Evolutionary conservation across 2,113 vertebrate species (phyloP).

Genomic region (Prionailurus bengalensis): DNA sequence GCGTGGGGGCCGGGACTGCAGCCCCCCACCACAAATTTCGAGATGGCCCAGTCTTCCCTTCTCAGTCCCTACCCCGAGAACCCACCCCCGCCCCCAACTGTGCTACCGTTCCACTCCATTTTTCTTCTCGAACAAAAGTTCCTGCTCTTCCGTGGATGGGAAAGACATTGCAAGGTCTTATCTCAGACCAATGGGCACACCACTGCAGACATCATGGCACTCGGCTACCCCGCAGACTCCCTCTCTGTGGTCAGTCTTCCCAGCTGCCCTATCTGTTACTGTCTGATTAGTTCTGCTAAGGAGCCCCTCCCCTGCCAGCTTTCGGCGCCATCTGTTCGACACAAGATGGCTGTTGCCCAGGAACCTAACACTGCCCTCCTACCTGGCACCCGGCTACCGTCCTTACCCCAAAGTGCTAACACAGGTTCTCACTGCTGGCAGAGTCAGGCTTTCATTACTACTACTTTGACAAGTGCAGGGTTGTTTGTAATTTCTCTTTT

Average conservation of each 20-base stretch:
- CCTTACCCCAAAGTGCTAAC: constrained; percentile 95
- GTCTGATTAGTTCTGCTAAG: constrained; percentile 99
- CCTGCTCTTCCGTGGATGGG: constrained; percentile 67
- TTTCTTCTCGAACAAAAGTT: constrained; percentile 74
- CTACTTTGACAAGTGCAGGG: constrained; percentile 95
- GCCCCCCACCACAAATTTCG: neutral
- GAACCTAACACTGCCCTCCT: constrained; percentile 93
- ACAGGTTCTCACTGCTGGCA: constrained; percentile 94
- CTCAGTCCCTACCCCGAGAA: neutral
- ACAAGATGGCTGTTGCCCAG: constrained; percentile 99
- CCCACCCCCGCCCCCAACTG: neutral
- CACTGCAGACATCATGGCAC: constrained; percentile 97
- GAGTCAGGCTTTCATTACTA: constrained; percentile 93
- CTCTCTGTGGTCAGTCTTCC: constrained; percentile 98
- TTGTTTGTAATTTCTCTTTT: constrained; percentile 97
- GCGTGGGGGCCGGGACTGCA: neutral
- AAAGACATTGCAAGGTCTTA: constrained; percentile 95
- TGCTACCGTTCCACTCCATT: constrained; percentile 29
- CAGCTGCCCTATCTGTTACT: constrained; percentile 99
- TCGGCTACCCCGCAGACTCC: constrained; percentile 89
- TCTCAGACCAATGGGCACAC: constrained; percentile 94
- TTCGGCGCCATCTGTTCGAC: constrained; percentile 99
- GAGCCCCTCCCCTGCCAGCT: constrained; percentile 99
- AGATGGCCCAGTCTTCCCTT: neutral
- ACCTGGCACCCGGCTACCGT: constrained; percentile 93